Base-by-base conservation (phyloP, 2,797 vertebrate genomes). In the Gymnothorax reevesii region DNA sequence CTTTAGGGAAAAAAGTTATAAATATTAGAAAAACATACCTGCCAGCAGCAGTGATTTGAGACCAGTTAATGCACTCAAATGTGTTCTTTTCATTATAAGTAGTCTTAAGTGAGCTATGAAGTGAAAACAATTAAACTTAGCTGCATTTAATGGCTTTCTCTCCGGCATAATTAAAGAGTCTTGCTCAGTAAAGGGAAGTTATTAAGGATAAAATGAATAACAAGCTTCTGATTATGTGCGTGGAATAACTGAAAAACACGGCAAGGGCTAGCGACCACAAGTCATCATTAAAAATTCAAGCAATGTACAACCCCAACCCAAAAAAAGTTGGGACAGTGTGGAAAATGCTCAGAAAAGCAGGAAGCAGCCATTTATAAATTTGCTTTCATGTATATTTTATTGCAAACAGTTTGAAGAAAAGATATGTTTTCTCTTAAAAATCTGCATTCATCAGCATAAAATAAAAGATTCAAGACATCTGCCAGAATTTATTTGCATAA, bases 81-180 rank as follows among this genome's bases (percentile, higher is more conserved):
- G 83, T 62, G 54, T 62, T 75, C 55, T 57, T 87, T 84, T 54
- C 69, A 84, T 77, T 84, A 87, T 87, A 57, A 79, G 83, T 77
- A 87, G 57, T 60, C 57, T 83, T 83, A 59, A 77, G 82, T 77
- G 69, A 83, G 82, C 86, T 84, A 57, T 84, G 82, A 84, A 87
- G 82, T 77, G 86, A 87, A 87, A 87, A 87, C 86, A 87, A 87
- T 87, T 87, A 75, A 87, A 84, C 69, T 87, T 42, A 15, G 57
- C 86, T 87, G 86, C 86, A 87, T 77, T 87, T 87, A 83, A 83
- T 77, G 82, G 57, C 69, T 83, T 87, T 87, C 82, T 87, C 86
- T 77, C 69, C 54, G 83, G 82, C 82, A 83, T 83, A 87, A 87
- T 87, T 87, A 87, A 87, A 87, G 69, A 60, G 33, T 27, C 82